phyloP scores from a whole-genome alignment of 1,140 invertebrate species.

The Chrysomallon squamiferum region DNA sequence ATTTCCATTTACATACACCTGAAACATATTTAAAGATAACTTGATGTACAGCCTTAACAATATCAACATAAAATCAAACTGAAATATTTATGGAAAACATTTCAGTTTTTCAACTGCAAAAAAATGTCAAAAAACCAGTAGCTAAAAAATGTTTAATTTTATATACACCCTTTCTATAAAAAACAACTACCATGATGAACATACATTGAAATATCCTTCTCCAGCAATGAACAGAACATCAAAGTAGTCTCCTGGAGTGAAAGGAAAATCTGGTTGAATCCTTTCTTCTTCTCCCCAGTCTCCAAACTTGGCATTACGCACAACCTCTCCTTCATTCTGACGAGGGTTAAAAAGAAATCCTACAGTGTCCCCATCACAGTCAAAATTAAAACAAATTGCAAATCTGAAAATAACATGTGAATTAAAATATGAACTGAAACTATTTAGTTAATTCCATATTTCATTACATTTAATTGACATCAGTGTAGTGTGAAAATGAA shows the following conservation, averaged over 20 bases:
- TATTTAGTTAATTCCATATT: not conserved
- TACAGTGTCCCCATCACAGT: conserved; percentile 59
- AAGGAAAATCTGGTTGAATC: conserved; percentile 70
- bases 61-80: conserved; percentile 80
- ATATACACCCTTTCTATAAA: not conserved
- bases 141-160: not conserved
- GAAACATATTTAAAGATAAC: conserved; percentile 60
- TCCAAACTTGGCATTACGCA: conserved; percentile 74
- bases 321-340: conserved; percentile 66
- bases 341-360: conserved; percentile 79
- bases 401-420: conserved; percentile 29
- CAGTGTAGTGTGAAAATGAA: not conserved
- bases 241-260: conserved; percentile 73
- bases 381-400: conserved; percentile 43
- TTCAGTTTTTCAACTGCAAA: not conserved
- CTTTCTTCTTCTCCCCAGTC: conserved; percentile 79
- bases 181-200: not conserved
- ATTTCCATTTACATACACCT: conserved; percentile 48
- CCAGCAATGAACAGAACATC: conserved; percentile 79
- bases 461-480: not conserved
- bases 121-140: not conserved
- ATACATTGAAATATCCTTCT: conserved; percentile 72
- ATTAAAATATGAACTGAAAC: not conserved
- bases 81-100: no score
- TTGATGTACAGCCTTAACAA: conserved; percentile 74